Conservation (phyloP, 2,113 vertebrate species). For the Larimichthys crocea region DNA sequence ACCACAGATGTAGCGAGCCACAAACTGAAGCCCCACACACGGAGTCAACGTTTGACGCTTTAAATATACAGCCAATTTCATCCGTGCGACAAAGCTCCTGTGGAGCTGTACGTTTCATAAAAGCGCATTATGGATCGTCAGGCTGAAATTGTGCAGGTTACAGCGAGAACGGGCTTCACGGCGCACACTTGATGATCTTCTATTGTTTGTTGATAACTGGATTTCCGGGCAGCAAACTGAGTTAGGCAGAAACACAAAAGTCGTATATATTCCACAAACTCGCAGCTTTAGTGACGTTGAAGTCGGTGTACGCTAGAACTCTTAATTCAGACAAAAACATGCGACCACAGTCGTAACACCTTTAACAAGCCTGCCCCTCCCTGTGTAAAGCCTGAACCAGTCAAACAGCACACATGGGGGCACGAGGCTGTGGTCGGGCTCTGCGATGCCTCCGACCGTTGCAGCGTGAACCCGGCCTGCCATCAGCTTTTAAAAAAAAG, state of each 20-base stretch:
- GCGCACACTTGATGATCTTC: not conserved
- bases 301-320: not conserved
- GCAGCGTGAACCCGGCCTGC: slow-evolving; percentile 48
- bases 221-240: not conserved
- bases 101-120: not conserved
- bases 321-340: slow-evolving; percentile 15
- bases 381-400: slow-evolving; percentile 45
- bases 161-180: too few relatives aligned
- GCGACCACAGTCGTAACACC: slow-evolving; percentile 18
- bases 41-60: not conserved
- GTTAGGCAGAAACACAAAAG: not conserved
- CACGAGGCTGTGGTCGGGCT: slow-evolving; percentile 43
- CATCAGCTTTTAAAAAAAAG: slow-evolving; percentile 31
- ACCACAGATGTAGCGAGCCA: not conserved
- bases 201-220: not conserved
- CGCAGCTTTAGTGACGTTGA: not conserved
- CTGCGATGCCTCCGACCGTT: slow-evolving; percentile 64
- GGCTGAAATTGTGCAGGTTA: not conserved
- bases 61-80: not conserved
- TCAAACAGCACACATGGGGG: slow-evolving; percentile 8
- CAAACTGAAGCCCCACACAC: not conserved
- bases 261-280: not conserved
- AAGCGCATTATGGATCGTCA: not conserved
- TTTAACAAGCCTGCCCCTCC: slow-evolving; percentile 58
- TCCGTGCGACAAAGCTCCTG: not conserved